phyloP scores from a whole-genome alignment of 2,797 vertebrate genomes.

The Peromyscus nudipes region DNA sequence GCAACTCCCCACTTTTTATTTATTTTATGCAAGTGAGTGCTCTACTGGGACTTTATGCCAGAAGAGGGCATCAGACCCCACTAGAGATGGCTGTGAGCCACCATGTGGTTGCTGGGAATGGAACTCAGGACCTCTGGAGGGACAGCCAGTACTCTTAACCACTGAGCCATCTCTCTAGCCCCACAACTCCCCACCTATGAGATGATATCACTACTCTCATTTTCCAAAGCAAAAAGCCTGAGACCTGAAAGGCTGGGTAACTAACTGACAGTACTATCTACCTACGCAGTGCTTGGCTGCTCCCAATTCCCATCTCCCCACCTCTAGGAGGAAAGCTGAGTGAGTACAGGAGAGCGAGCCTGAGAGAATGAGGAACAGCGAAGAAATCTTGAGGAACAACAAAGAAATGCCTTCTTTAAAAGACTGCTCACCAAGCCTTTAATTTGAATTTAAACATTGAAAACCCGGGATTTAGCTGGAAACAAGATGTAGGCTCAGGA shows the following conservation, averaged over 20 bases:
- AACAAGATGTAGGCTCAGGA: slow-evolving; percentile 42
- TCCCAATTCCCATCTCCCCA: neutral
- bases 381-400: no score
- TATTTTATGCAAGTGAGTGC: no score
- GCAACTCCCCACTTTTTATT: neutral
- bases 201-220: neutral
- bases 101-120: no score
- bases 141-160: no score
- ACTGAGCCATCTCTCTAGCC: no score
- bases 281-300: neutral
- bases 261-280: neutral
- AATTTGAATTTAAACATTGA: neutral
- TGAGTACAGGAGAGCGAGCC: neutral
- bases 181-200: neutral
- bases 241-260: neutral
- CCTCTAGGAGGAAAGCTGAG: neutral
- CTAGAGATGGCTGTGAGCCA: no score
- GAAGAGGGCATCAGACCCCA: no score
- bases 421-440: slow-evolving; percentile 1
- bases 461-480: slow-evolving; percentile 20
- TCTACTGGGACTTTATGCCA: no score
- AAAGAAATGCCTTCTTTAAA: neutral
- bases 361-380: neutral
- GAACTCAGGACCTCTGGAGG: no score
- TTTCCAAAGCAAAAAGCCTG: neutral